Conservation (phyloP, 2,797 vertebrate species). For the Miichthys miiuy region DNA sequence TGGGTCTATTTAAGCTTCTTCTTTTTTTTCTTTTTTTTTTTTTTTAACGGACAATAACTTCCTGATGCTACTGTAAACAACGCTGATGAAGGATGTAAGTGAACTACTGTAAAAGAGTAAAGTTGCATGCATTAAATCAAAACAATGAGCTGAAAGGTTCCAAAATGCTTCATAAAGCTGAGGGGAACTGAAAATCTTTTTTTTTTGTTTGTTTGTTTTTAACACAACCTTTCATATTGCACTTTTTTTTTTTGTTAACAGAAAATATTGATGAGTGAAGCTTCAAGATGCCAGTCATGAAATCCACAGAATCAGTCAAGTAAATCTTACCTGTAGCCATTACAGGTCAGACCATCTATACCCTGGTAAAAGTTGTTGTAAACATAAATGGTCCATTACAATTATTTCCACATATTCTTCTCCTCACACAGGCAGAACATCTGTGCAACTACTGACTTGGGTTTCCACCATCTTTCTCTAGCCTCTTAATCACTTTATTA, state of each 20-base stretch:
- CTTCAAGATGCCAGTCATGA: background rate
- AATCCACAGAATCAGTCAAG: background rate
- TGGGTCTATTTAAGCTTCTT: background rate
- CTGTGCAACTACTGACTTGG: conserved; percentile 27
- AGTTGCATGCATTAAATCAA: background rate
- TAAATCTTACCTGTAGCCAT: background rate
- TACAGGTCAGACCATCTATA: background rate
- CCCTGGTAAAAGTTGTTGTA: conserved; percentile 2
- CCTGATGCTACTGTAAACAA: background rate
- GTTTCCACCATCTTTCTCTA: conserved; percentile 48
- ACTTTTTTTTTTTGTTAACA: background rate
- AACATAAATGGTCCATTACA: conserved; percentile 20
- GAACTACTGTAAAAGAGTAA: background rate
- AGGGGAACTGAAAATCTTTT: background rate
- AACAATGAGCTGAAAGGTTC: background rate
- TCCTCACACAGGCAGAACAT: conserved; percentile 41
- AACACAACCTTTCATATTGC: background rate
- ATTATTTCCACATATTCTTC: conserved; percentile 43
- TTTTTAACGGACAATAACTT: background rate
- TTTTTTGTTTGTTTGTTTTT: background rate
- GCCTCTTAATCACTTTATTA: conserved; percentile 55
- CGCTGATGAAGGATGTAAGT: background rate
- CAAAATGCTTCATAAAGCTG: background rate
- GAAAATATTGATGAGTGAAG: conserved; percentile 1
- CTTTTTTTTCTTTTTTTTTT: no score